Percentiles rank a stretch among this genome's conserved stretches.
phyloP scores from a whole-genome alignment of 2,113 vertebrate genomes.

The Phrynosoma blainvillii region DNA sequence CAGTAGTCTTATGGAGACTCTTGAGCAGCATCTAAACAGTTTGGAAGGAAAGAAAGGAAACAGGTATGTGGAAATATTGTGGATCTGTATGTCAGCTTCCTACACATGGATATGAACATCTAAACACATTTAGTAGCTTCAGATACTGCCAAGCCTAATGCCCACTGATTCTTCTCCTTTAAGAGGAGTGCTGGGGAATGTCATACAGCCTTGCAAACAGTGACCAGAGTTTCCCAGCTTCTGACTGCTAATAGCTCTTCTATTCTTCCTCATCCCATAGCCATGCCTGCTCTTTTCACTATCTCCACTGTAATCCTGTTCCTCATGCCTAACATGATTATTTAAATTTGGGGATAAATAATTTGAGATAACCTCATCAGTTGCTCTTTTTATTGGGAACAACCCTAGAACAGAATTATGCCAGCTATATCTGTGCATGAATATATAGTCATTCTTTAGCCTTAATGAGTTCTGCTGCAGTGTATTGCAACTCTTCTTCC shows the following conservation, averaged over 20 bases:
- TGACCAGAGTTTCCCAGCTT: not conserved
- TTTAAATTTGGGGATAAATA: not conserved
- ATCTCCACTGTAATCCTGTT: not conserved
- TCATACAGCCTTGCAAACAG: not conserved
- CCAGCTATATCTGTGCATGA: not conserved
- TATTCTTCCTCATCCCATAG: not conserved
- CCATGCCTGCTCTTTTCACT: not conserved
- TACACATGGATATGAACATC: too few relatives aligned
- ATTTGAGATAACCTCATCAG: not conserved
- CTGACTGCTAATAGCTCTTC: not conserved
- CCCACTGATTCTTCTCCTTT: too few relatives aligned
- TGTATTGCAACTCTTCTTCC: not conserved
- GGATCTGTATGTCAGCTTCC: not conserved
- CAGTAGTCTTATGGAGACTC: slow-evolving; percentile 96
- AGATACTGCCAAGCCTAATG: not conserved
- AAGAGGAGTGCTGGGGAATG: too few relatives aligned
- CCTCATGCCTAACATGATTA: not conserved
- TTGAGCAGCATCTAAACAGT: slow-evolving; percentile 98
- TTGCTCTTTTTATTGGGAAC: not conserved
- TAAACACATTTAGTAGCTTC: not conserved
- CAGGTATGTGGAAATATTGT: slow-evolving; percentile 74
- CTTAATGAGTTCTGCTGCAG: not conserved
- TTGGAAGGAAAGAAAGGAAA: slow-evolving; percentile 96
- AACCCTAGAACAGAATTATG: not conserved
- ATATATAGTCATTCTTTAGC: not conserved